phyloP scores from a whole-genome alignment of 2,113 vertebrate genomes.

The Microcebus jonahi region DNA sequence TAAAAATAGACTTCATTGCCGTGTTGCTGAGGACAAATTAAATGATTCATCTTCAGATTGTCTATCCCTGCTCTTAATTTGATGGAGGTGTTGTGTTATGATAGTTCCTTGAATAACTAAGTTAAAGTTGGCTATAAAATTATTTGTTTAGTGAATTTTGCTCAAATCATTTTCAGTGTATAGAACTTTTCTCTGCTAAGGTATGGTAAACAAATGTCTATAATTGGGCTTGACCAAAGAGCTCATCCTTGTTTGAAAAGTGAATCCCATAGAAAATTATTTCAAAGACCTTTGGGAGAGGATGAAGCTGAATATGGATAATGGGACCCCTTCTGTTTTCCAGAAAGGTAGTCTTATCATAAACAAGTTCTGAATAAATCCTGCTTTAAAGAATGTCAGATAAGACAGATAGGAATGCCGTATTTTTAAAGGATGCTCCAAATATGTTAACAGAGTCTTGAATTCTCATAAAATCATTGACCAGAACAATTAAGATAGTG shows the following conservation, averaged over 20 bases:
- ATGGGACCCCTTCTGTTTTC: background rate
- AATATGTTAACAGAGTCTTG: background rate
- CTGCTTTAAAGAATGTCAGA: background rate
- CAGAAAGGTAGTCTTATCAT: background rate
- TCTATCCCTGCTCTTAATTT: slow-evolving; percentile 67
- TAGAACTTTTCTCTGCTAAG: background rate
- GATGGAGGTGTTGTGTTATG: slow-evolving; percentile 71
- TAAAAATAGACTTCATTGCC: slow-evolving; percentile 80
- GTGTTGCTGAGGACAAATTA: slow-evolving; percentile 84
- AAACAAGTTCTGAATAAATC: background rate
- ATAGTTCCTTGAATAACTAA: slow-evolving; percentile 78
- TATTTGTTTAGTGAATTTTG: slow-evolving; percentile 50
- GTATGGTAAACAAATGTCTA: background rate
- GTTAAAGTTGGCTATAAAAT: slow-evolving; percentile 64
- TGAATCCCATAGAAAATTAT: background rate
- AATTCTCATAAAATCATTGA: slow-evolving; percentile 18
- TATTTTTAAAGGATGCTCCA: background rate
- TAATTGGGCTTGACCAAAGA: background rate
- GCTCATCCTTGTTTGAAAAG: background rate
- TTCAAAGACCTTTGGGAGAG: background rate
- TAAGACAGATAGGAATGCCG: background rate
- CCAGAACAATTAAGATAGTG: background rate
- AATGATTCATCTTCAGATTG: slow-evolving; percentile 83
- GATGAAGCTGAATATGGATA: background rate
- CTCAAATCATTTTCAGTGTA: slow-evolving; percentile 43